Percentiles rank a stretch among this genome's conserved stretches.
Evolutionary conservation across 2,888 invertebrate genomes (phyloP).

Genomic region (Agonopterix alstromeriana): DNA sequence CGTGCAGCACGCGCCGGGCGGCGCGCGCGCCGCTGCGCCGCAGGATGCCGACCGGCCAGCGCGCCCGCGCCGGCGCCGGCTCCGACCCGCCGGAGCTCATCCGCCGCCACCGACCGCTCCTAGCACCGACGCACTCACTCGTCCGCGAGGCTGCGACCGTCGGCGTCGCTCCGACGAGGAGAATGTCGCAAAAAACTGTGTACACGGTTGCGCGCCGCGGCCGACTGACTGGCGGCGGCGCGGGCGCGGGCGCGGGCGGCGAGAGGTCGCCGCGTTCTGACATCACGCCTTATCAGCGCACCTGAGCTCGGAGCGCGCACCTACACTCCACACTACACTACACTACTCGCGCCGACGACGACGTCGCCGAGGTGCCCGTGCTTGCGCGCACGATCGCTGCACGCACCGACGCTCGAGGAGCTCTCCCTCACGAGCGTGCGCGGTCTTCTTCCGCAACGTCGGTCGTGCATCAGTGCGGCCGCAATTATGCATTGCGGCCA

Average conservation of each 20-base stretch:
- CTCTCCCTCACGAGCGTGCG: no score
- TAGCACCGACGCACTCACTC: not conserved
- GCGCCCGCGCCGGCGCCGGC: slow-evolving; percentile 29
- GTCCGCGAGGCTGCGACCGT: slow-evolving; percentile 4
- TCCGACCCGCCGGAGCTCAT: slow-evolving; percentile 19
- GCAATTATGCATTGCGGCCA: no score
- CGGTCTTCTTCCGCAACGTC: no score
- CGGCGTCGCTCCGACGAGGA: slow-evolving; percentile 7
- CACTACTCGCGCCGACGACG: not conserved
- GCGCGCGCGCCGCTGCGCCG: slow-evolving; percentile 56
- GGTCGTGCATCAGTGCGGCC: no score
- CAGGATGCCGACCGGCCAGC: slow-evolving; percentile 56
- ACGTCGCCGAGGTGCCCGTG: not conserved
- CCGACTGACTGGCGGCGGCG: slow-evolving; percentile 15
- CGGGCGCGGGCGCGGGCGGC: slow-evolving; percentile 21
- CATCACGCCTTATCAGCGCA: slow-evolving; percentile 48
- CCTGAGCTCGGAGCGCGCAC: slow-evolving; percentile 22
- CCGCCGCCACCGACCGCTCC: not conserved
- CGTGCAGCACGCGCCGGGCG: slow-evolving; percentile 52
- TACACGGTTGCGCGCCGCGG: slow-evolving; percentile 40
- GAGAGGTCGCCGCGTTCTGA: slow-evolving; percentile 28
- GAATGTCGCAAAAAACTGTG: slow-evolving; percentile 27
- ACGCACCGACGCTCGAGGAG: not conserved
- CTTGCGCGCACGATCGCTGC: not conserved
- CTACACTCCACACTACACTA: not conserved